Percentiles rank a stretch among this genome's conserved stretches.
Conservation (phyloP, 64 coral and sea anemone genomes). For the Montipora capricornis region DNA sequence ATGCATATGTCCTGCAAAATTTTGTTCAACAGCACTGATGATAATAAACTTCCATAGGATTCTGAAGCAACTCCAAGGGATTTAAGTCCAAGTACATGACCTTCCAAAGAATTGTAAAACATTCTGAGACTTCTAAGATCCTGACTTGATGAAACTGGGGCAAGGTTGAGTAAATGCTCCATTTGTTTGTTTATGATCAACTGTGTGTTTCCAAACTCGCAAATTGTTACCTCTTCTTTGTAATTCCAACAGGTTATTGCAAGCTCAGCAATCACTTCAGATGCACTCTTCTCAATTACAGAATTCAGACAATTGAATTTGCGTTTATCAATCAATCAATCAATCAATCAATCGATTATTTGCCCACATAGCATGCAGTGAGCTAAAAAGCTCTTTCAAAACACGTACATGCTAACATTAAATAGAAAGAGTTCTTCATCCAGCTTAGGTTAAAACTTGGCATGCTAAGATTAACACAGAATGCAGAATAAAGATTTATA, state of each 20-base stretch:
- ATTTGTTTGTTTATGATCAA: conserved; percentile 71
- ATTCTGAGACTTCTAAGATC: neutral
- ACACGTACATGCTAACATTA: no score
- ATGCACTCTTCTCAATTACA: conserved; percentile 33
- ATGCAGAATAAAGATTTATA: no score
- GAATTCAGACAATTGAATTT: conserved; percentile 71
- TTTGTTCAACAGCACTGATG: conserved; percentile 30
- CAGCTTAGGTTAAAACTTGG: no score
- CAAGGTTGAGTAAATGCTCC: conserved; percentile 8
- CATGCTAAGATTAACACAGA: no score
- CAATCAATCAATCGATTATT: no score
- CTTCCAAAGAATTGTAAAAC: conserved; percentile 7
- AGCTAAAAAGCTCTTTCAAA: no score
- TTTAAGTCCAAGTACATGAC: conserved; percentile 10
- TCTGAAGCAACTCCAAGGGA: conserved; percentile 39
- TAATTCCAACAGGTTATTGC: conserved; percentile 64
- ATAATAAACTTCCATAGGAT: conserved; percentile 22
- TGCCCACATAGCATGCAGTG: no score
- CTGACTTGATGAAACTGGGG: neutral
- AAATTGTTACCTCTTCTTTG: conserved; percentile 26
- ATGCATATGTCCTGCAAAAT: neutral
- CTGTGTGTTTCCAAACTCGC: conserved; percentile 54
- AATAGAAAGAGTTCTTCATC: no score
- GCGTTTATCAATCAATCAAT: no score
- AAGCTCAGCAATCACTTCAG: conserved; percentile 52